Conservation (phyloP, 2,888 invertebrate species). For the Ophonus ardosiacus region DNA sequence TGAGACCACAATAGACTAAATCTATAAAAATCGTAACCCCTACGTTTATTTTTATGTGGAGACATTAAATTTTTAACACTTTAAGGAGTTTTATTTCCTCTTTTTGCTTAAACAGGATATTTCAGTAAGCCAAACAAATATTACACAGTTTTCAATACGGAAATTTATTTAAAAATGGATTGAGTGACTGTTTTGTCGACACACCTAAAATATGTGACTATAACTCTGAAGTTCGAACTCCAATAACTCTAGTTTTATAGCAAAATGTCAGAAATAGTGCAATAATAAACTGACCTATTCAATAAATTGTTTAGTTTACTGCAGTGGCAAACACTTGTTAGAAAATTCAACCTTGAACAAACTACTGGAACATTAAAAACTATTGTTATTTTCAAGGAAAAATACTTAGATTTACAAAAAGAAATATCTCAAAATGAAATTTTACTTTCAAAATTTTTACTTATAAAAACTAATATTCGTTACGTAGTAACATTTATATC, state of each 20-base stretch:
- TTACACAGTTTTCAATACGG: background rate
- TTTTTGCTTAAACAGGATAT: conserved; percentile 32
- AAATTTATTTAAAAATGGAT: background rate
- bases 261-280: conserved; percentile 47
- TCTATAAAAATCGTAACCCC: conserved; percentile 63
- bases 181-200: conserved; percentile 18
- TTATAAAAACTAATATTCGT: background rate
- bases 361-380: background rate
- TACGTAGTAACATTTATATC: background rate
- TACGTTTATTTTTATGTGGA: conserved; percentile 65
- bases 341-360: conserved; percentile 2
- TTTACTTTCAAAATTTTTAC: background rate
- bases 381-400: conserved; percentile 16
- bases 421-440: background rate
- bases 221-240: conserved; percentile 36
- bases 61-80: conserved; percentile 68
- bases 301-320: conserved; percentile 38
- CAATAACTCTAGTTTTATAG: conserved; percentile 42
- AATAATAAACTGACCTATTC: conserved; percentile 52
- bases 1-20: conserved; percentile 53
- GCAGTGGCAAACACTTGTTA: conserved; percentile 30
- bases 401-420: background rate
- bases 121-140: conserved; percentile 3
- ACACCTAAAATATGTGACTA: conserved; percentile 27
- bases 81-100: conserved; percentile 53